A percentile compares a stretch with the other conserved stretches of the same genome.
These are phyloP conservation scores for Drosophila anomalata DNA, from an alignment of 2,888 invertebrate species.

Conservation along the genomic window DNA sequence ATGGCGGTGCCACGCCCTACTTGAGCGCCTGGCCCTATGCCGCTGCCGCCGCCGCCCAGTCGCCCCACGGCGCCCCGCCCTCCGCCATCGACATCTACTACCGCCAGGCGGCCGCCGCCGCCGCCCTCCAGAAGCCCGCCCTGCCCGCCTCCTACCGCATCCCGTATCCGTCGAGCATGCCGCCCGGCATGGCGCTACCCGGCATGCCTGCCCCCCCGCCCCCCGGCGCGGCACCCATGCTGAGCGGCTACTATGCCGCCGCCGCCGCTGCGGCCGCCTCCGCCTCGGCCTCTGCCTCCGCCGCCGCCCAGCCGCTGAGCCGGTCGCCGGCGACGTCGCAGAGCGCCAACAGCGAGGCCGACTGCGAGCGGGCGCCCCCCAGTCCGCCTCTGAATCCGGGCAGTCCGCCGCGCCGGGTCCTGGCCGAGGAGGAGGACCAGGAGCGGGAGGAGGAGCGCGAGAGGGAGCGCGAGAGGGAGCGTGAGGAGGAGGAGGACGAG, in stretches of 20 bases:
- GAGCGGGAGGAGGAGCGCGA: background rate
- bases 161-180: conserved; percentile 84
- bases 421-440: conserved; percentile 30
- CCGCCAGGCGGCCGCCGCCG: conserved; percentile 89
- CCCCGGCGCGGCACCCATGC: conserved; percentile 76
- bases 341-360: conserved; percentile 70
- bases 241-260: conserved; percentile 85
- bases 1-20: conserved; percentile 89
- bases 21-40: conserved; percentile 86
- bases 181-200: conserved; percentile 76
- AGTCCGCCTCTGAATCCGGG: conserved; percentile 84
- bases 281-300: conserved; percentile 10
- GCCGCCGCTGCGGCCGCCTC: conserved; percentile 55
- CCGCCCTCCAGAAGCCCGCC: conserved; percentile 93
- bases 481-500: conserved; percentile 39
- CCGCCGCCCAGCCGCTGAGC: conserved; percentile 41
- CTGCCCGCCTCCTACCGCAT: conserved; percentile 87
- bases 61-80: conserved; percentile 87
- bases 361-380: conserved; percentile 70
- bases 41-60: conserved; percentile 84
- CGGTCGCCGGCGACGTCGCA: conserved; percentile 72
- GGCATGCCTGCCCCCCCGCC: conserved; percentile 71
- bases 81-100: conserved; percentile 92
- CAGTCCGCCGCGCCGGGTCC: conserved; percentile 79
- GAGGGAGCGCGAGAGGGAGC: conserved; percentile 1